Percentiles rank a stretch among this genome's conserved stretches.
Conservation (phyloP, 1,140 invertebrate genomes). For the Drusus annulatus region DNA sequence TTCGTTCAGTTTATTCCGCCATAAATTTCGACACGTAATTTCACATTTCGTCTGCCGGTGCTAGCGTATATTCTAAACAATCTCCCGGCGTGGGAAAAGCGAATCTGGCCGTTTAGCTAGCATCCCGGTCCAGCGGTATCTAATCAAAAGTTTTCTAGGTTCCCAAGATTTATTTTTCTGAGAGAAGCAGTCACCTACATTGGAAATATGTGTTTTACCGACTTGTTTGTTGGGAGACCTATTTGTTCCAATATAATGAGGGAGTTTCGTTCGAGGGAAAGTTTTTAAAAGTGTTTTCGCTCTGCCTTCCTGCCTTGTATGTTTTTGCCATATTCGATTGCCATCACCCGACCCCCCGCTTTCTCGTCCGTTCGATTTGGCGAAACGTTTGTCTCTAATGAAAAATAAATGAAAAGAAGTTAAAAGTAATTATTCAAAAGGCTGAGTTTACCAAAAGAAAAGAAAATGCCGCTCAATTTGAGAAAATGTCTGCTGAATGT, state of each 20-base stretch:
- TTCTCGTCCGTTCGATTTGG: background rate
- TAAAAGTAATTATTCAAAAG: conserved; percentile 1
- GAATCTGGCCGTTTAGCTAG: background rate
- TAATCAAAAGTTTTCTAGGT: conserved; percentile 51
- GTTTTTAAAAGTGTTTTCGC: conserved; percentile 58
- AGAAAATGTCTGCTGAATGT: too few relatives aligned
- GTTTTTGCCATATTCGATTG: conserved; percentile 46
- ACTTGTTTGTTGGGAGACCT: conserved; percentile 57
- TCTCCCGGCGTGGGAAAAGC: background rate
- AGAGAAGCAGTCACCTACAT: background rate
- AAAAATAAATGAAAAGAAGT: conserved; percentile 7
- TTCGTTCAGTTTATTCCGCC: background rate
- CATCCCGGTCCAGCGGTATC: conserved; percentile 29
- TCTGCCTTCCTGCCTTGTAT: conserved; percentile 28
- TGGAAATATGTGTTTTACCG: conserved; percentile 58
- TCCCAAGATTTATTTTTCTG: conserved; percentile 47
- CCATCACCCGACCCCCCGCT: background rate
- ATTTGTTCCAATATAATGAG: conserved; percentile 58
- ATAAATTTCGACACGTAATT: background rate
- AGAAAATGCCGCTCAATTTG: too few relatives aligned
- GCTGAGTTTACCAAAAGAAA: background rate
- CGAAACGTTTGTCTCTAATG: conserved; percentile 13
- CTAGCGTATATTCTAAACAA: background rate
- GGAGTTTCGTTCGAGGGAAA: conserved; percentile 50
- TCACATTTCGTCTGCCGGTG: background rate